Base-by-base conservation (phyloP, 2,888 invertebrate species). In the Rotaria sp. region DNA sequence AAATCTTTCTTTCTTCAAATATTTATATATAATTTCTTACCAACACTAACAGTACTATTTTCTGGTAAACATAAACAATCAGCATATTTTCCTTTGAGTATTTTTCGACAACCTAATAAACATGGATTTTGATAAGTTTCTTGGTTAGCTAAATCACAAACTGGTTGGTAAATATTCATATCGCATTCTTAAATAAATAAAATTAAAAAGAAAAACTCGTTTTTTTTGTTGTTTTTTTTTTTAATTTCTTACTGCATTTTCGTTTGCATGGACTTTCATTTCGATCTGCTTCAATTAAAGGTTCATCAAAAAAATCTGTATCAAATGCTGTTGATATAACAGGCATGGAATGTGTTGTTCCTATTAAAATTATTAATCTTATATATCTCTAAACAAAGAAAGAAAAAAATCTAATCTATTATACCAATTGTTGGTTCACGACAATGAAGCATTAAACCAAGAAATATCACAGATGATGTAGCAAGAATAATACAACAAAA, bases 101-200 rank as follows among this genome's bases (percentile, higher is more conserved):
- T 55, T 38, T 57, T 84, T 55, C 80, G 59, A 84, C 86, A 86
- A 30, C 86, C 86, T 26, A 85, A 55, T 21, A 86, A 48, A 86
- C 86, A 86, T 35, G 86, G 67, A 50, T 85, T 55, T 80, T 86
- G 85, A 84, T 75, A 86, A 4, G 80, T 80, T 41, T 41, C 80
- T 80, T 80, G 41, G n/a, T 80, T 80, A 38, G 21, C n/a, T 26
- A 45, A n/a, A 45, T 80, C 45, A 8, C 80, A 80, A 4, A 80
- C 80, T n/a, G 80, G 80, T 45, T 80, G 80, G 45, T 45, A 80
- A n/a, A 80, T 80, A 45, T 80, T 80, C 80, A 80, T 80, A 80
- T 80, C 80, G 45, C 80, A 80, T 45, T 80, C 67, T 67, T 35
- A 7, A 67, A 67, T 35, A 67, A 21, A 59, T 21, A 26, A 21